Evolutionary conservation across 1,140 invertebrate species (phyloP).

Genomic region (Orchestia grillus): DNA sequence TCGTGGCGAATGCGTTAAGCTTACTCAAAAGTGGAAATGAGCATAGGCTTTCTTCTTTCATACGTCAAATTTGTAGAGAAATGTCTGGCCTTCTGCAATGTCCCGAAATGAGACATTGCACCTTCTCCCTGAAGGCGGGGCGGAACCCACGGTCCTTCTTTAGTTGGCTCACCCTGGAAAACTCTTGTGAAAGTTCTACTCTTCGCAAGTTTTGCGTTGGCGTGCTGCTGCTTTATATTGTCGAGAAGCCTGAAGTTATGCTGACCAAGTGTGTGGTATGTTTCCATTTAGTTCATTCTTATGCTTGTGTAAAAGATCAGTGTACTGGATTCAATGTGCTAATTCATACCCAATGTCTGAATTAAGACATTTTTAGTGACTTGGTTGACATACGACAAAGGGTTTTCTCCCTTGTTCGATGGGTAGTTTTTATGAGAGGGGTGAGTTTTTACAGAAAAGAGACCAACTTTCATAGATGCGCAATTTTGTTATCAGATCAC

Average conservation of each 20-base stretch:
- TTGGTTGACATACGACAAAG: not conserved
- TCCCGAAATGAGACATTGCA: not conserved
- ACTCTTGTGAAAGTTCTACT: not conserved
- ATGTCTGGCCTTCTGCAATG: not conserved
- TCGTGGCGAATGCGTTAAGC: no score
- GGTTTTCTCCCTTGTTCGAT: no score
- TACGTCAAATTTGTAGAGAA: not conserved
- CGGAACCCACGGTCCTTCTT: not conserved
- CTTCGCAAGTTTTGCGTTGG: not conserved
- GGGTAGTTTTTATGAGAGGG: no score
- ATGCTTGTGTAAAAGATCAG: not conserved
- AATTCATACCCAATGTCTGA: not conserved
- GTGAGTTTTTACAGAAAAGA: no score
- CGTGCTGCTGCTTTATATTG: not conserved
- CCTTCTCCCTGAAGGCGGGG: not conserved
- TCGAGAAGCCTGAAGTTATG: not conserved
- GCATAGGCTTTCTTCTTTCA: not conserved
- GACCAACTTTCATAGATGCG: no score
- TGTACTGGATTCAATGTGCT: not conserved
- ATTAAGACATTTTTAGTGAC: not conserved
- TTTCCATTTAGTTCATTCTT: not conserved
- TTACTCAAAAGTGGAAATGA: not conserved
- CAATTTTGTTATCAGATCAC: no score
- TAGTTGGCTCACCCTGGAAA: not conserved
- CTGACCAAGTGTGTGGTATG: not conserved